A percentile compares a stretch with the other conserved stretches of the same genome.
Conservation (phyloP, 2,888 invertebrate genomes). For the Trissolcus japonicus region DNA sequence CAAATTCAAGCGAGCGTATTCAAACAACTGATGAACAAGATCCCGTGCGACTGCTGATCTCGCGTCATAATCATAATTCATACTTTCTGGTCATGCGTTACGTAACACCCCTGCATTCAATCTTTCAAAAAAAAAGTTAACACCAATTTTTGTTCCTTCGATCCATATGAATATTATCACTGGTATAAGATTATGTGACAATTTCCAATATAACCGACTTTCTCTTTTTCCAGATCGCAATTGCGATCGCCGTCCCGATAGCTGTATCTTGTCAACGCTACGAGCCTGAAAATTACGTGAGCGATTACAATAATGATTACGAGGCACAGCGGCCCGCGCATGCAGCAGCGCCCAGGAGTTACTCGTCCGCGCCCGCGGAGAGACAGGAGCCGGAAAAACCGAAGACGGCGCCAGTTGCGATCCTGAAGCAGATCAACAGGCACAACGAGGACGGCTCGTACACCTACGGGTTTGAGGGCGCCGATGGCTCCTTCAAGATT, state of each 20-base stretch:
- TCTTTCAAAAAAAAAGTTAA: too few relatives aligned
- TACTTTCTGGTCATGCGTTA: too few relatives aligned
- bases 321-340: slow-evolving; percentile 67
- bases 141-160: too few relatives aligned
- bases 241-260: slow-evolving; percentile 52
- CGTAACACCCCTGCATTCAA: too few relatives aligned
- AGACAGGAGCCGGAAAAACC: slow-evolving; percentile 76
- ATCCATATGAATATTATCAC: slow-evolving; percentile 3
- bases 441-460: slow-evolving; percentile 94
- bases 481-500: slow-evolving; percentile 92
- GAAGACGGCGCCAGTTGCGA: slow-evolving; percentile 83
- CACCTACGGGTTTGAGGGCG: slow-evolving; percentile 91
- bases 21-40: neutral
- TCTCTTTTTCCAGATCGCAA: slow-evolving; percentile 56
- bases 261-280: slow-evolving; percentile 76
- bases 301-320: slow-evolving; percentile 76
- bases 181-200: too few relatives aligned
- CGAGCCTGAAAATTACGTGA: slow-evolving; percentile 73
- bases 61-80: neutral
- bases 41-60: neutral
- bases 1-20: neutral
- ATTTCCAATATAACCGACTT: slow-evolving; percentile 7
- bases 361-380: slow-evolving; percentile 76
- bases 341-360: slow-evolving; percentile 73
- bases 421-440: slow-evolving; percentile 92